phyloP scores from a whole-genome alignment of 2,797 vertebrate species.

The Diglossa cyanea region DNA sequence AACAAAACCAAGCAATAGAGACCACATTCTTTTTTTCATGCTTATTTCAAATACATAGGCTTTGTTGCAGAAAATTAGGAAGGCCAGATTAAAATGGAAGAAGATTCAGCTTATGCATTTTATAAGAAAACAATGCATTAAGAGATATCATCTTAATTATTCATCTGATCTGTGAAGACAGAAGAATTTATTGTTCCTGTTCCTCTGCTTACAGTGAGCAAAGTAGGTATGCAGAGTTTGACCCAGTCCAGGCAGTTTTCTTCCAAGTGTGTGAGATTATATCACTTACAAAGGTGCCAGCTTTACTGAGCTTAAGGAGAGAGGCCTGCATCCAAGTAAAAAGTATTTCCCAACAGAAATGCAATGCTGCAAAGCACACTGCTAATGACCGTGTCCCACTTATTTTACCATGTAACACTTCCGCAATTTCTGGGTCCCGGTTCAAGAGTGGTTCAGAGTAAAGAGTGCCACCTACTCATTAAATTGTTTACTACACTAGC shows the following conservation, averaged over 20 bases:
- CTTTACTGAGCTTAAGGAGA: not conserved
- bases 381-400: not conserved
- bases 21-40: not conserved
- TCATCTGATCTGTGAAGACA: not conserved
- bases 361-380: not conserved
- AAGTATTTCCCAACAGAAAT: not conserved
- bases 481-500: slow-evolving; percentile 43
- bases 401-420: not conserved
- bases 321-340: not conserved
- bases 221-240: not conserved
- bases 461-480: slow-evolving; percentile 53
- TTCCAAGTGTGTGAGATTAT: not conserved
- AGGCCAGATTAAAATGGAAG: not conserved
- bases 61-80: not conserved
- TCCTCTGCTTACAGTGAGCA: not conserved
- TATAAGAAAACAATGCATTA: not conserved
- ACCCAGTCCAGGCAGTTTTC: not conserved
- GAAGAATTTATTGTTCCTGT: not conserved
- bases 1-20: not conserved
- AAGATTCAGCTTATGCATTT: not conserved
- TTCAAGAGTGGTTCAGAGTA: slow-evolving; percentile 6
- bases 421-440: not conserved
- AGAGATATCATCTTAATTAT: not conserved
- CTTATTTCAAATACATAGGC: not conserved
- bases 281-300: not conserved